Conservation (phyloP, 1,140 invertebrate genomes). For the Pseudobourletiella spinata region DNA sequence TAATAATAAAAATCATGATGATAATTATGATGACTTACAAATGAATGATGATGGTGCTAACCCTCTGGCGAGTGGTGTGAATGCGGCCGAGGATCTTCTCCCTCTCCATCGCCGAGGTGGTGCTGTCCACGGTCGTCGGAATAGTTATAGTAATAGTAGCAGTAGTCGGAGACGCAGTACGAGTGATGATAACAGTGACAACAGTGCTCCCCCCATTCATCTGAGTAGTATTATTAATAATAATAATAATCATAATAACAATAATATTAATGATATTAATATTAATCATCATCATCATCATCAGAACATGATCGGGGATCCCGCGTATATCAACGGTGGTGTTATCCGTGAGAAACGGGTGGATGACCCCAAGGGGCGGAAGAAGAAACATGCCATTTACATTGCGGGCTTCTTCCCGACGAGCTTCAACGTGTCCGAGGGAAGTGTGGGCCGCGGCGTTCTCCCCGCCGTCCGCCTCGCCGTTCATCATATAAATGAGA, state of each 20-base stretch:
- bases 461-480: conserved; percentile 88
- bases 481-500: conserved; percentile 84
- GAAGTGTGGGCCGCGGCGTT: conserved; percentile 69
- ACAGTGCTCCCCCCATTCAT: too few species aligned
- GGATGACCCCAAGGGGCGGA: background rate
- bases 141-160: too few species aligned
- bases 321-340: too few species aligned
- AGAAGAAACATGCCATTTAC: conserved; percentile 57
- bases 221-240: background rate
- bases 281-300: conserved; percentile 1
- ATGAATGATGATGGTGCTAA: too few species aligned
- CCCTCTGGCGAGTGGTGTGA: too few species aligned
- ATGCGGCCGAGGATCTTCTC: too few species aligned
- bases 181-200: too few species aligned
- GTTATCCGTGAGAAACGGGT: conserved; percentile 4
- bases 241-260: background rate
- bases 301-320: background rate
- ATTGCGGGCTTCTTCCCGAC: conserved; percentile 88
- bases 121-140: too few species aligned
- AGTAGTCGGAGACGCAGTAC: too few species aligned
- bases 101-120: too few species aligned
- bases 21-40: too few species aligned
- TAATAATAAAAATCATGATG: too few species aligned
- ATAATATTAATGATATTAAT: background rate
- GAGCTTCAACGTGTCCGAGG: conserved; percentile 56